phyloP scores from a whole-genome alignment of 2,113 vertebrate species.

The Oryzias celebensis region DNA sequence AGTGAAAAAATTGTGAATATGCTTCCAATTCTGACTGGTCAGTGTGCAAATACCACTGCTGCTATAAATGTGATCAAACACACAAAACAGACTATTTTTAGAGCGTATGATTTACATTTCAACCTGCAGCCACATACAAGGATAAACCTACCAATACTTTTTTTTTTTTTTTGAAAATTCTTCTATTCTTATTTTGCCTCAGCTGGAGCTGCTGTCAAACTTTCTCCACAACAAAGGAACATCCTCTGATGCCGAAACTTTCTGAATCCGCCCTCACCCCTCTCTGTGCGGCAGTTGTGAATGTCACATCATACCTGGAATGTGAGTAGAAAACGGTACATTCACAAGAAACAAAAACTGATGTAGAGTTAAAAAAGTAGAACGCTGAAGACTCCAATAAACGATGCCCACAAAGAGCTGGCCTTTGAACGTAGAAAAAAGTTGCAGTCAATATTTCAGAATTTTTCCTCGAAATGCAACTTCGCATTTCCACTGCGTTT shows the following conservation, averaged over 20 bases:
- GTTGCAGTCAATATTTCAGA: neutral
- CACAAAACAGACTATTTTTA: too few relatives aligned
- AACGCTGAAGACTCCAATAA: conserved; percentile 4
- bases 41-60: too few relatives aligned
- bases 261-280: conserved; percentile 33
- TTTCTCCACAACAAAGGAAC: conserved; percentile 1
- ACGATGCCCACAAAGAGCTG: neutral
- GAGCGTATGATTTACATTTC: too few relatives aligned
- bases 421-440: conserved; percentile 13
- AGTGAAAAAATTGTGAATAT: too few relatives aligned
- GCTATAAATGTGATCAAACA: too few relatives aligned
- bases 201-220: too few relatives aligned
- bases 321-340: conserved; percentile 28
- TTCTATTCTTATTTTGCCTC: too few relatives aligned
- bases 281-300: conserved; percentile 13
- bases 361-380: conserved; percentile 12
- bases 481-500: conserved; percentile 11
- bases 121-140: too few relatives aligned
- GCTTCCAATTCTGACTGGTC: too few relatives aligned
- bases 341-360: conserved; percentile 16
- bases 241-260: conserved; percentile 19
- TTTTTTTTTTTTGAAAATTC: too few relatives aligned
- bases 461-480: conserved; percentile 2
- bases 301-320: conserved; percentile 32
- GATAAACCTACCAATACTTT: too few relatives aligned